Conservation (phyloP, 2,113 vertebrate species). For the Hemicordylus capensis region DNA sequence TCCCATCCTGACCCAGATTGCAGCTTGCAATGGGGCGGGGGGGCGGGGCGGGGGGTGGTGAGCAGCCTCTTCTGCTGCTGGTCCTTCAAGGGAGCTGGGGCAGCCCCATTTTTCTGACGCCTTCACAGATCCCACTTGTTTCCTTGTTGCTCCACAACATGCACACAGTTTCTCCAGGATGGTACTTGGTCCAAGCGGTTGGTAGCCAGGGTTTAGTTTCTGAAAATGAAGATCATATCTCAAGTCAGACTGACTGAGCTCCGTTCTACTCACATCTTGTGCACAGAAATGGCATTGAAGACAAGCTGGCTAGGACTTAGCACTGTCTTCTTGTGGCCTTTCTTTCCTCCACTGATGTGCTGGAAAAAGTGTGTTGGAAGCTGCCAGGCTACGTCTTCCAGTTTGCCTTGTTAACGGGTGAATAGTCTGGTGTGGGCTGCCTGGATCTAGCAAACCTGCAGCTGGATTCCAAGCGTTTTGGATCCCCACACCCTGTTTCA, state of each 20-base stretch:
- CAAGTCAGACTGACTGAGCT: background rate
- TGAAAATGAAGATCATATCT: background rate
- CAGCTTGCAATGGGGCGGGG: accelerated
- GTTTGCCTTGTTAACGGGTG: background rate
- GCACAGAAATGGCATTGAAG: background rate
- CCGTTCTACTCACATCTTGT: background rate
- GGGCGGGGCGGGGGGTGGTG: too few relatives aligned
- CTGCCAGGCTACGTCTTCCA: too few relatives aligned
- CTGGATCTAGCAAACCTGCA: background rate
- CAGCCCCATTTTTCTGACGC: accelerated
- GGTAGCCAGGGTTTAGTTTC: too few relatives aligned
- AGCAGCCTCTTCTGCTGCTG: background rate
- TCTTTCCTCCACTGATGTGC: background rate
- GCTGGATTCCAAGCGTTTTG: too few relatives aligned
- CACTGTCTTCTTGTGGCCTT: background rate
- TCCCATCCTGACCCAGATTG: background rate
- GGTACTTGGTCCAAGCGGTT: background rate
- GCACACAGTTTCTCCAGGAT: background rate
- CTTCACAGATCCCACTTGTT: too few relatives aligned
- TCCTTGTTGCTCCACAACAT: background rate
- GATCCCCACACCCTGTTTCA: background rate
- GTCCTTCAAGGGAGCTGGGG: too few relatives aligned
- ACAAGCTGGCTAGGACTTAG: background rate
- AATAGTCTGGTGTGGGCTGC: background rate
- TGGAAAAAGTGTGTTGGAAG: background rate